Evolutionary conservation across 2,888 invertebrate genomes (phyloP).

Genomic region (Liposcelis brunnea): DNA sequence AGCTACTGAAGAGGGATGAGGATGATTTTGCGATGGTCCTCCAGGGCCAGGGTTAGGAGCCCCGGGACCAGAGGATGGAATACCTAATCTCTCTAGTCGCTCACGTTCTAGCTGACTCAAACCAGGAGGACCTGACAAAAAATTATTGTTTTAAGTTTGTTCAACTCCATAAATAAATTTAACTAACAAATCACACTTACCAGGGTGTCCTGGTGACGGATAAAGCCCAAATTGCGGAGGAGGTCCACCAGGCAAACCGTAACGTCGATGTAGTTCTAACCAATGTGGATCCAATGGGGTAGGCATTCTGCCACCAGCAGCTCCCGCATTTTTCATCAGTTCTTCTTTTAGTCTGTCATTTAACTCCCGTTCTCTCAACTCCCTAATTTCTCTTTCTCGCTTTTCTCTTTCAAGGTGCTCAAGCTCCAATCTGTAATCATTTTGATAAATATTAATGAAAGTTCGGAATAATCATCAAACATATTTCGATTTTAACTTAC

Average conservation of each 20-base stretch:
- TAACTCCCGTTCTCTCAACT: constrained; percentile 59
- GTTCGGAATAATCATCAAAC: too few relatives aligned
- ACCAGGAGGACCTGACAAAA: constrained; percentile 54
- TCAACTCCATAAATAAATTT: too few relatives aligned
- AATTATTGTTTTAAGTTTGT: too few relatives aligned
- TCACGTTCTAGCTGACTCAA: constrained; percentile 75
- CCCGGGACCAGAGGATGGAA: constrained; percentile 23
- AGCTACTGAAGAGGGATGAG: constrained; percentile 31
- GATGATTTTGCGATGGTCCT: constrained; percentile 32
- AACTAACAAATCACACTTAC: constrained; percentile 12
- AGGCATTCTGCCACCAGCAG: constrained; percentile 37
- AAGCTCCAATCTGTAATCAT: constrained; percentile 28
- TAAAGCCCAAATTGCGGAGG: constrained; percentile 50
- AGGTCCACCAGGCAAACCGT: constrained; percentile 28
- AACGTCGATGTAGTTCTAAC: constrained; percentile 75
- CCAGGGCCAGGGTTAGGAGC: constrained; percentile 9
- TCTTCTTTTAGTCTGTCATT: constrained; percentile 80
- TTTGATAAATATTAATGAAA: too few relatives aligned
- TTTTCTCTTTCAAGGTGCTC: constrained; percentile 57
- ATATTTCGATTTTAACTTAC: constrained; percentile 22
- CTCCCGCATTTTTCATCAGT: constrained; percentile 52
- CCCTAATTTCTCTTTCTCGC: constrained; percentile 42
- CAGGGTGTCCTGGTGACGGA: constrained; percentile 21
- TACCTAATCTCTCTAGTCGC: constrained; percentile 66
- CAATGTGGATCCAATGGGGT: constrained; percentile 35